Evolutionary conservation across 1,140 invertebrate genomes (phyloP).

Genomic region (Euwallacea similis): DNA sequence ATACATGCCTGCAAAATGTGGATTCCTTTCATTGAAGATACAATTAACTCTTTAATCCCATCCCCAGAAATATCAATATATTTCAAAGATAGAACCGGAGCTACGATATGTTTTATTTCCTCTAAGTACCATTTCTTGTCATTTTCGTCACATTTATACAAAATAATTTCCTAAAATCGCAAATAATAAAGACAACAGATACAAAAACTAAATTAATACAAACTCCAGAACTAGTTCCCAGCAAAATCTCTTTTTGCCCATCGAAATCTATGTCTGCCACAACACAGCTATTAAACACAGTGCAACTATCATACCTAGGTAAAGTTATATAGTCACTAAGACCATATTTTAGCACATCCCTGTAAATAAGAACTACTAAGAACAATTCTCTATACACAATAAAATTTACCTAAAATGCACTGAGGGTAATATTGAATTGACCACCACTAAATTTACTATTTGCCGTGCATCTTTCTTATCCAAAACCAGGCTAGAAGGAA

Average conservation of each 20-base stretch:
- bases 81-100: slow-evolving; percentile 65
- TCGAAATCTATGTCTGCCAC: slow-evolving; percentile 75
- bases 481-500: neutral
- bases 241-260: slow-evolving; percentile 68
- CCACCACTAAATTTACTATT: slow-evolving; percentile 61
- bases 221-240: slow-evolving; percentile 71
- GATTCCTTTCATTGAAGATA: slow-evolving; percentile 68
- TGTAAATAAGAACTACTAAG: slow-evolving; percentile 48
- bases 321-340: slow-evolving; percentile 59
- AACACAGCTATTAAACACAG: slow-evolving; percentile 63
- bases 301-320: slow-evolving; percentile 60
- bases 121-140: slow-evolving; percentile 56
- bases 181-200: slow-evolving; percentile 1
- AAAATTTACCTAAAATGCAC: slow-evolving; percentile 63
- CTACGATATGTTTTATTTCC: slow-evolving; percentile 60
- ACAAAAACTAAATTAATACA: neutral
- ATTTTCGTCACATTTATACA: slow-evolving; percentile 58
- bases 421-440: slow-evolving; percentile 61
- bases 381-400: neutral
- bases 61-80: slow-evolving; percentile 71
- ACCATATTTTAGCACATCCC: slow-evolving; percentile 62
- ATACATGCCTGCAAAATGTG: slow-evolving; percentile 66
- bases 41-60: slow-evolving; percentile 68
- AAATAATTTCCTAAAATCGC: slow-evolving; percentile 60
- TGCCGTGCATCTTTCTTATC: slow-evolving; percentile 11